Conservation (phyloP, 2,797 vertebrate genomes). For the Pristis pectinata region DNA sequence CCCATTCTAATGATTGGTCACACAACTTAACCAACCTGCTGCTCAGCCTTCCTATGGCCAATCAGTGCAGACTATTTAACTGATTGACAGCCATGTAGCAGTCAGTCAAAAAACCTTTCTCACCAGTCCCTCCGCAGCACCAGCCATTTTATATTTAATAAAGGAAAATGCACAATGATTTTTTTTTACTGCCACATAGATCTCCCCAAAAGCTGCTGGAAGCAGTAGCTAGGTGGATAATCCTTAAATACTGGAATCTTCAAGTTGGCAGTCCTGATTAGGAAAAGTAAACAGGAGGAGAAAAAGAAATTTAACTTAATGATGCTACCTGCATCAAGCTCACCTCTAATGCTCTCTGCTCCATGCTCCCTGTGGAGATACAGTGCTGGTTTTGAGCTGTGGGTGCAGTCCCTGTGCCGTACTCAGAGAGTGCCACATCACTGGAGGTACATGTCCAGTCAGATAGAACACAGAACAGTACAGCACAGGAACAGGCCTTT, state of each 20-base stretch:
- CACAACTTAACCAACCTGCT: not conserved
- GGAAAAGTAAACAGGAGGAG: not conserved
- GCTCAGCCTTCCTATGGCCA: not conserved
- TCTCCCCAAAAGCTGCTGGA: not conserved
- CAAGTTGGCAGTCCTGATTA: not conserved
- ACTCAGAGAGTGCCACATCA: not conserved
- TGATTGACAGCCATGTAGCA: not conserved
- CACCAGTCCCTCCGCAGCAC: not conserved
- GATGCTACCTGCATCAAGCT: not conserved
- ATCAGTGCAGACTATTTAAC: not conserved
- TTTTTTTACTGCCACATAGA: not conserved
- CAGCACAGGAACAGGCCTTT: too few relatives aligned
- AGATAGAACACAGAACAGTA: not conserved
- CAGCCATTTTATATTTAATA: not conserved
- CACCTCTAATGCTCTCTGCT: not conserved
- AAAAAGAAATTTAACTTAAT: not conserved
- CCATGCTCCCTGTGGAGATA: not conserved
- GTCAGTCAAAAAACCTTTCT: not conserved
- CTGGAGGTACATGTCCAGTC: not conserved
- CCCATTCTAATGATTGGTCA: not conserved
- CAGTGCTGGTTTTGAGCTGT: not conserved
- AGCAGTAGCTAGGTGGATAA: not conserved
- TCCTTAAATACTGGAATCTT: not conserved
- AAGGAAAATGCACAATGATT: not conserved
- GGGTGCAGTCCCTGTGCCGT: not conserved